Base-by-base conservation (phyloP, 2,113 vertebrate species). In the Nycticryphes semicollaris region DNA sequence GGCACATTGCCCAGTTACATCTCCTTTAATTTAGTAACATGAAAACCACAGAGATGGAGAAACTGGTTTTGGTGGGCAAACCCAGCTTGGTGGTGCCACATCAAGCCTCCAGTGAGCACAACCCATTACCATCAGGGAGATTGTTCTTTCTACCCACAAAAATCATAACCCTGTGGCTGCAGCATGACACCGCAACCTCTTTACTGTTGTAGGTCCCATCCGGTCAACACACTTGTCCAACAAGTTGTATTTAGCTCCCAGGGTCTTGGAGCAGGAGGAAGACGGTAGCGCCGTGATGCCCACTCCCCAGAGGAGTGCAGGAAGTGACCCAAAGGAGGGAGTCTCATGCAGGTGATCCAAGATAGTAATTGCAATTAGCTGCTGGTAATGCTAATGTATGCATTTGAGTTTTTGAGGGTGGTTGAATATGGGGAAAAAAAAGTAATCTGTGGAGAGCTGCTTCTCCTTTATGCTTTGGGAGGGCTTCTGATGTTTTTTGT, bases 121-220 rank as follows among this genome's bases (percentile, higher is more conserved):
- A 7, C 35, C 27, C 14, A 5, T 79, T 75, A 14, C 15, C 6
- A 3, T 12, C n/a, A 23, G 15, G 28, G 39, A 82, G 48, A 8
- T 39, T 43, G 10, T 31, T 74, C 50, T 25, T 90, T n/a, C 28
- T n/a, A 5, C n/a, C 35, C n/a, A 31, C 47, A 41, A 45, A 76
- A 66, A 25, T 5, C 33, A 23, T 5, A 39, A 66, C 6, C 9
- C 72, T 30, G 45, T 14, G 39, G 70, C 54, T 92, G 63, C 63
- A 92, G 15, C 53, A 24, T 0, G 0, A 1, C 62, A 23, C 30
- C 72, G 63, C 20, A 9, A 15, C 14, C 16, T 69, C 72, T 48
- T 23, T 14, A 39, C 31, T 84, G 22, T 14, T 74, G 14, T n/a
- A 18, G 37, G 53, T 57, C 45, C 25, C 27, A 20, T 21, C 54